phyloP scores from a whole-genome alignment of 2,888 invertebrate species.

The Coelogynopora nodosa region DNA sequence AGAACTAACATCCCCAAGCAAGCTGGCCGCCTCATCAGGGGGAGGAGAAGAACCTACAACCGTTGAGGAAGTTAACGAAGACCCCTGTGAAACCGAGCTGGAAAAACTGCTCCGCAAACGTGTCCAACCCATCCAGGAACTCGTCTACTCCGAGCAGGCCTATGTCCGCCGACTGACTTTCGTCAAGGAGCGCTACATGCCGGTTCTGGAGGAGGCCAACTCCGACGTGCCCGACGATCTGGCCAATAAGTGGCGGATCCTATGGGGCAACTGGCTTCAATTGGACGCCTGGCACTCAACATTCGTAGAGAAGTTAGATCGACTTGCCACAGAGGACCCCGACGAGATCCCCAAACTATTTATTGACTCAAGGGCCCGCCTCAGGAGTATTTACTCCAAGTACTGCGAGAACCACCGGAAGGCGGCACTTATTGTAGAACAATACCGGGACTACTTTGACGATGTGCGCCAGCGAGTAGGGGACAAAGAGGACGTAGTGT shows the following conservation, averaged over 20 bases:
- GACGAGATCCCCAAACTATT: slow-evolving; percentile 42
- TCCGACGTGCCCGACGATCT: slow-evolving; percentile 36
- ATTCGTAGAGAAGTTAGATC: slow-evolving; percentile 32
- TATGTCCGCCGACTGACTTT: slow-evolving; percentile 26
- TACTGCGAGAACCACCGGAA: slow-evolving; percentile 46
- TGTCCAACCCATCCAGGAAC: slow-evolving; percentile 37
- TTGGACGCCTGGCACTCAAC: slow-evolving; percentile 39
- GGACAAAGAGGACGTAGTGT: slow-evolving; percentile 40
- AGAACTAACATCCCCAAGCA: too few relatives aligned
- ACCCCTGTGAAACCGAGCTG: not conserved
- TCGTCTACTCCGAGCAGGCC: slow-evolving; percentile 15
- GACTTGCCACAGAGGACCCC: slow-evolving; percentile 15
- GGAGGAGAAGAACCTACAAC: not conserved
- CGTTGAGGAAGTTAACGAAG: not conserved
- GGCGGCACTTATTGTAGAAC: slow-evolving; percentile 40
- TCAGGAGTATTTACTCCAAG: slow-evolving; percentile 43
- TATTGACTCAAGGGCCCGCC: slow-evolving; percentile 39
- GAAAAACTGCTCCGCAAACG: not conserved
- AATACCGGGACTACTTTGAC: slow-evolving; percentile 43
- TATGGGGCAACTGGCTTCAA: slow-evolving; percentile 46
- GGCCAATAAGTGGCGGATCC: slow-evolving; percentile 37
- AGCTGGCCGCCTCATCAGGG: too few relatives aligned
- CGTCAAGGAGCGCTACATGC: slow-evolving; percentile 35
- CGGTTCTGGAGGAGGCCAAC: not conserved
- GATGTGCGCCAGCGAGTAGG: slow-evolving; percentile 31